Base-by-base conservation (phyloP, 2,113 vertebrate species). In the Nothocercus julius region DNA sequence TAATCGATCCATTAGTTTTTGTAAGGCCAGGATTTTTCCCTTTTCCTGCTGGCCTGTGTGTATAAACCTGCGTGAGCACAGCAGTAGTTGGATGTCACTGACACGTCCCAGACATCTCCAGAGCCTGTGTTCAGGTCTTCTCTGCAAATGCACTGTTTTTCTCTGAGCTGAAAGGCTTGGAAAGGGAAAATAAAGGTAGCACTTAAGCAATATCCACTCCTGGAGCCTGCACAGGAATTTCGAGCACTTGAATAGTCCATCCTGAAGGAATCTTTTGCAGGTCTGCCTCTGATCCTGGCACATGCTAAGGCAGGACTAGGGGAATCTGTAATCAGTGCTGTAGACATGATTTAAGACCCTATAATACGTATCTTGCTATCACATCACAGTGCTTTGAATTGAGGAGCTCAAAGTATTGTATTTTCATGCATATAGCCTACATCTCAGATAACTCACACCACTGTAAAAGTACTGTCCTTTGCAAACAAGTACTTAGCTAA, bases 291-390 rank as follows among this genome's bases (percentile, higher is more conserved):
- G 49, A 36, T 90, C 40, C 44, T 61, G 11, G 53, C 73, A 42
- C 95, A 90, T 90, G 96, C 92, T 94, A 86, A 85, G 86, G 64
- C 95, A 94, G 42, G 95, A 85, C 81, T 74, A 18, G 18, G 75
- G 2, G 25, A 75, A 76, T 85, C 72, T 0, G 16, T 77, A 94
- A 90, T 90, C 95, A 85, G 70, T 68, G 40, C 69, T 90, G 88
- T 38, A 90, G 88, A 94, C 62, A 87, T 95, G 90, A 94, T 96
- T 93, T 92, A 96, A 74, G 86, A 91, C 74, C 81, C 86, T 69
- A 63, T 90, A 89, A 90, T 87, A 96, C 77, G 90, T 96, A 96
- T 97, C 95, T 96, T 67, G n/a, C 70, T 80, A 79, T 89, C 86
- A 89, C 70, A 96, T 94, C 96, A 69, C 93, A 80, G 49, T 34